Evolutionary conservation across 2,797 vertebrate species (phyloP).

Genomic region (Smutsia gigantea): DNA sequence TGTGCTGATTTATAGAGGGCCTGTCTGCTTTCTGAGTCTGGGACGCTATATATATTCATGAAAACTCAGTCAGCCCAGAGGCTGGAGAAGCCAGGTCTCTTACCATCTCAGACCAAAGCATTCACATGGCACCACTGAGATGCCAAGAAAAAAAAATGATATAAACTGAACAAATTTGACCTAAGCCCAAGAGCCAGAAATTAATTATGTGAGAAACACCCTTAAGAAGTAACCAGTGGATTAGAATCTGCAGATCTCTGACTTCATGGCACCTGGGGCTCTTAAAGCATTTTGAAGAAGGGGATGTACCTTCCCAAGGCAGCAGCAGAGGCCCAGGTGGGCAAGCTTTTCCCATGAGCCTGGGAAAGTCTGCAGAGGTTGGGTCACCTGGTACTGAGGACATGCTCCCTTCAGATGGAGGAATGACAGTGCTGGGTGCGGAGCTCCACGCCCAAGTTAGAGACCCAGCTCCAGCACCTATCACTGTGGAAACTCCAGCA

Average conservation of each 20-base stretch:
- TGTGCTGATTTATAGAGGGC: background rate
- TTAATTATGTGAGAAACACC: background rate
- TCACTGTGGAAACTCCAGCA: too few species aligned
- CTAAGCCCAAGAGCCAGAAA: background rate
- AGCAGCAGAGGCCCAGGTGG: background rate
- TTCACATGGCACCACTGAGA: background rate
- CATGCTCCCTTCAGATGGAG: background rate
- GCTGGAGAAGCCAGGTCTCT: background rate
- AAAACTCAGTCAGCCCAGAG: background rate
- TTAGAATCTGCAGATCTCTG: background rate
- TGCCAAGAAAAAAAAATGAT: background rate
- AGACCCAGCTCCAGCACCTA: too few species aligned
- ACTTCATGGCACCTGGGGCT: background rate
- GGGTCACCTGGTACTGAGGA: background rate
- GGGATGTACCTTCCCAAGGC: background rate
- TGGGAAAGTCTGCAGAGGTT: background rate
- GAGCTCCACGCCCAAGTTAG: too few species aligned
- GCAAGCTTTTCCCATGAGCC: background rate
- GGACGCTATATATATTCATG: background rate
- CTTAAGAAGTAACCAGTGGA: background rate
- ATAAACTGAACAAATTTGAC: background rate
- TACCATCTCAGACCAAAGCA: background rate
- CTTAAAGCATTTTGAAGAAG: background rate
- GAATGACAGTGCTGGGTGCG: background rate
- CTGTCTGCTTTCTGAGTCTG: background rate